A percentile compares a stretch with the other conserved stretches of the same genome.
Conservation (phyloP, 2,113 vertebrate genomes). For the Riparia riparia region DNA sequence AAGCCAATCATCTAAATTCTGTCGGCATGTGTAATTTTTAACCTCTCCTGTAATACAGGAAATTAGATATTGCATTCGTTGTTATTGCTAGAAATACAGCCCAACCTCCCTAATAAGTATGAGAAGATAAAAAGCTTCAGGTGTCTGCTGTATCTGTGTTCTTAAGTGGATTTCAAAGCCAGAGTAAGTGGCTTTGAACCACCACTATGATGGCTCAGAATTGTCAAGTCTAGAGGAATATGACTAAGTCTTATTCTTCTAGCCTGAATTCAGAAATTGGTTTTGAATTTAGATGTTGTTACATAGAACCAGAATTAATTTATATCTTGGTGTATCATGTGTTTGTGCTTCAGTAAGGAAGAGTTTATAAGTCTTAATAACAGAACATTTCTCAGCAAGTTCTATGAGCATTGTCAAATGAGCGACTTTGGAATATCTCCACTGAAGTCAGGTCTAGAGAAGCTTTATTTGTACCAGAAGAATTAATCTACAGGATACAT, state of each 20-base stretch:
- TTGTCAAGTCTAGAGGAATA: neutral
- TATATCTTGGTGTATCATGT: neutral
- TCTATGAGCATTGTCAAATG: neutral
- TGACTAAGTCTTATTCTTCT: neutral
- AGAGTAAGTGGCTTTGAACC: neutral
- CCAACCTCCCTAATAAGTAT: neutral
- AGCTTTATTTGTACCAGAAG: neutral
- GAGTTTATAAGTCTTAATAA: neutral
- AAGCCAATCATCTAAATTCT: neutral
- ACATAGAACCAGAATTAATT: neutral
- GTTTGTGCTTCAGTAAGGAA: neutral
- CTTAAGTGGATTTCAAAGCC: neutral
- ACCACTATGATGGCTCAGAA: neutral
- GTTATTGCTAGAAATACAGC: neutral
- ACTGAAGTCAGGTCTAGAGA: neutral
- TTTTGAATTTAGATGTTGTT: neutral
- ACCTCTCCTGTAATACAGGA: neutral
- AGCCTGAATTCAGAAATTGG: neutral
- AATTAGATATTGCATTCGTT: neutral
- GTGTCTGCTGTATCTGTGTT: neutral
- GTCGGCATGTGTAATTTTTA: neutral
- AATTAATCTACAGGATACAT: neutral
- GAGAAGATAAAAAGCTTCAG: neutral
- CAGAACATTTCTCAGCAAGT: neutral
- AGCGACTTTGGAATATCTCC: neutral